These are phyloP conservation scores for Hylomyscus alleni DNA, from an alignment of 2,797 vertebrate genomes.

Conservation along the genomic window DNA sequence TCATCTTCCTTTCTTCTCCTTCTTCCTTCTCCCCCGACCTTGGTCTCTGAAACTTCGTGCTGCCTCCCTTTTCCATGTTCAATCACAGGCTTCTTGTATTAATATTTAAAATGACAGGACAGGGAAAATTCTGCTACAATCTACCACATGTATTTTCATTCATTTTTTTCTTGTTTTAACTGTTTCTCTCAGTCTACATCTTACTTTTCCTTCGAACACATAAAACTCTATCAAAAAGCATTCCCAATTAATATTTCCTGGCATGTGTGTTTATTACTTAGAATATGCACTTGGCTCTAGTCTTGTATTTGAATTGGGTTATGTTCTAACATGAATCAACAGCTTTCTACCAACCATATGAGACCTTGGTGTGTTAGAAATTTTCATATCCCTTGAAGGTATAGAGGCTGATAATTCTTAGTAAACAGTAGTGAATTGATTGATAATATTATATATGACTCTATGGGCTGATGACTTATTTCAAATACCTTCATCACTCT, in stretches of 20 bases:
- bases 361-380: neutral
- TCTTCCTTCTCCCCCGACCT: too few relatives aligned
- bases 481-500: neutral
- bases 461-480: neutral
- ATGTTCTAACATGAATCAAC: neutral
- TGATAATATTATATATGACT: neutral
- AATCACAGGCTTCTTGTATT: too few relatives aligned
- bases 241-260: neutral
- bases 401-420: conserved; percentile 6
- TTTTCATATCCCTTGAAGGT: neutral
- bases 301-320: neutral
- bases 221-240: neutral
- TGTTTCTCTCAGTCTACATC: neutral
- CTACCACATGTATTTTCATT: neutral
- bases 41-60: too few relatives aligned
- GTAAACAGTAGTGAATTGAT: conserved; percentile 41
- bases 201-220: neutral
- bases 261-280: neutral
- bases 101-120: too few relatives aligned
- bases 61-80: too few relatives aligned
- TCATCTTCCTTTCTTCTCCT: too few relatives aligned
- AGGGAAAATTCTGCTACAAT: too few relatives aligned
- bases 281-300: neutral
- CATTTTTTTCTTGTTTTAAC: neutral
- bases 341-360: neutral